Evolutionary conservation across 1,140 invertebrate genomes (phyloP).

Genomic region (Grapholita molesta): DNA sequence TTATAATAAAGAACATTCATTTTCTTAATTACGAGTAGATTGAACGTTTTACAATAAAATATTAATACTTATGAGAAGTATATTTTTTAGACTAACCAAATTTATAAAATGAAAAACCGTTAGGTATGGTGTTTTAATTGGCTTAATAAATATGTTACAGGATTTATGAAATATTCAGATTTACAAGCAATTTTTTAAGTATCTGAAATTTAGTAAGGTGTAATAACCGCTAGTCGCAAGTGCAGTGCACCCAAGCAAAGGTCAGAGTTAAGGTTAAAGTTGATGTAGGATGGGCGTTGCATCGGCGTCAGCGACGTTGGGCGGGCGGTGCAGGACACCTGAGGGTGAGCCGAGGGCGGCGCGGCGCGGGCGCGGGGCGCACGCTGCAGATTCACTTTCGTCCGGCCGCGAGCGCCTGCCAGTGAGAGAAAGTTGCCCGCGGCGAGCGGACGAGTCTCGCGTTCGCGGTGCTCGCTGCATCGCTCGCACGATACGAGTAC

Average conservation of each 20-base stretch:
- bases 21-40: no score
- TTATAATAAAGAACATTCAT: no score
- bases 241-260: constrained; percentile 68
- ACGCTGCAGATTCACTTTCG: constrained; percentile 76
- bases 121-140: no score
- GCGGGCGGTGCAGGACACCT: constrained; percentile 52
- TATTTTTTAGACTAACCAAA: no score
- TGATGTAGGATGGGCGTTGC: constrained; percentile 60
- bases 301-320: constrained; percentile 48
- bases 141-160: no score
- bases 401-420: constrained; percentile 62
- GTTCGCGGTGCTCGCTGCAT: constrained; percentile 62
- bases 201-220: constrained; percentile 37
- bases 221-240: constrained; percentile 27
- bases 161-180: no score
- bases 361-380: constrained; percentile 47
- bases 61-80: no score
- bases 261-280: constrained; percentile 75
- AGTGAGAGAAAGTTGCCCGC: constrained; percentile 76
- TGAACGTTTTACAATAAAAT: no score
- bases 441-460: constrained; percentile 71
- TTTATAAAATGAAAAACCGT: no score
- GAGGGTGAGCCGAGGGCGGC: constrained; percentile 16
- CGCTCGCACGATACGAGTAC: constrained; percentile 58
- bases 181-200: neutral